phyloP scores from a whole-genome alignment of 1,140 invertebrate species.

The Leptopilina boulardi region DNA sequence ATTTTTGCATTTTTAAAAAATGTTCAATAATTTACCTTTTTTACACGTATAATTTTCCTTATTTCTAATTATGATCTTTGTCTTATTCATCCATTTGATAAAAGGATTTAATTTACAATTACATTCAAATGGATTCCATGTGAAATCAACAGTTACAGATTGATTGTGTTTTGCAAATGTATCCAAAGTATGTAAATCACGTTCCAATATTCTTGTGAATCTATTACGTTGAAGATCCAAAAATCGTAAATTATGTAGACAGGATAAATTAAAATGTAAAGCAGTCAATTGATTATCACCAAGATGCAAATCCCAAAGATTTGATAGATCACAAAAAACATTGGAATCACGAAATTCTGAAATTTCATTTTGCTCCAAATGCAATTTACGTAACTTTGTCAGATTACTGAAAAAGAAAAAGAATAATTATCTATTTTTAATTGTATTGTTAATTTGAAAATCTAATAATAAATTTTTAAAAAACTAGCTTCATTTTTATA shows the following conservation, averaged over 20 bases:
- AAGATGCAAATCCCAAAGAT: constrained; percentile 82
- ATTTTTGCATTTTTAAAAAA: constrained; percentile 31
- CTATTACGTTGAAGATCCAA: constrained; percentile 84
- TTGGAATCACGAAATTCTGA: constrained; percentile 79
- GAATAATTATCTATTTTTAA: neutral
- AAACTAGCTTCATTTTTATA: too few species aligned
- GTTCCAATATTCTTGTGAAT: constrained; percentile 78
- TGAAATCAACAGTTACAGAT: constrained; percentile 81
- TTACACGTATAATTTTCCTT: constrained; percentile 77
- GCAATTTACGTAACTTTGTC: constrained; percentile 82
- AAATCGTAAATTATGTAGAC: constrained; percentile 81
- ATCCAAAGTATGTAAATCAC: constrained; percentile 80
- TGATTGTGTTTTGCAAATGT: constrained; percentile 76
- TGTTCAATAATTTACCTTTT: constrained; percentile 55
- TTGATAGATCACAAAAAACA: constrained; percentile 84
- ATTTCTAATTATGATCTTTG: constrained; percentile 80
- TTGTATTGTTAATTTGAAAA: too few species aligned
- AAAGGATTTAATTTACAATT: constrained; percentile 80
- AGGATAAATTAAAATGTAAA: constrained; percentile 83
- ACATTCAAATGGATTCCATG: constrained; percentile 83
- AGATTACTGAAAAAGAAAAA: constrained; percentile 76
- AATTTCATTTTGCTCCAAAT: constrained; percentile 89
- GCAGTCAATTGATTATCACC: constrained; percentile 81
- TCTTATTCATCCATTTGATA: constrained; percentile 80
- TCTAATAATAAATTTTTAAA: too few species aligned